These are phyloP conservation scores for Sturnira hondurensis DNA, from an alignment of 2,113 vertebrate species.

Conservation along the genomic window DNA sequence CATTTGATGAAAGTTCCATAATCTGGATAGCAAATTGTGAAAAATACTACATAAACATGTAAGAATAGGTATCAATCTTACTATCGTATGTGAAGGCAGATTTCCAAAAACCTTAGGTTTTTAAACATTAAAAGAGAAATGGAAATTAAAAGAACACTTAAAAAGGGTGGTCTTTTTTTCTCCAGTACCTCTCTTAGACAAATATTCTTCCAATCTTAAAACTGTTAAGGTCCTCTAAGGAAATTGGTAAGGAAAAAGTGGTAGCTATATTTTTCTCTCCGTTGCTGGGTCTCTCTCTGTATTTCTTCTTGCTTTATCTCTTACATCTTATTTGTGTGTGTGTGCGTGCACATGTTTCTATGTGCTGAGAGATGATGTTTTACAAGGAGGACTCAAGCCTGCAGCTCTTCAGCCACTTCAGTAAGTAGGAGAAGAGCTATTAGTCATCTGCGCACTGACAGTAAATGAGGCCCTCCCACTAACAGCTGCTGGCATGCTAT, in stretches of 20 bases:
- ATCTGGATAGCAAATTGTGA: not conserved
- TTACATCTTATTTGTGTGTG: not conserved
- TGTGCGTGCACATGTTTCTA: accelerated
- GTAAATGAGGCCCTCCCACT: not conserved
- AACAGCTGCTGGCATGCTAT: not conserved
- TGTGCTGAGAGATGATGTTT: not conserved
- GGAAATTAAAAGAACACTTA: not conserved
- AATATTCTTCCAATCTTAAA: not conserved
- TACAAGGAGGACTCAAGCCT: not conserved
- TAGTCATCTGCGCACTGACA: not conserved
- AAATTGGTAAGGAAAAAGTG: not conserved
- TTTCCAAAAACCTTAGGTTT: not conserved
- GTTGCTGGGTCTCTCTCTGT: not conserved
- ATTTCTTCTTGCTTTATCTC: not conserved
- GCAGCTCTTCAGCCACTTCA: not conserved
- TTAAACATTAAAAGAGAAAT: not conserved
- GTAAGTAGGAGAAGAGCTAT: not conserved
- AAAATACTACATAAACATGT: not conserved
- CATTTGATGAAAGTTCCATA: not conserved
- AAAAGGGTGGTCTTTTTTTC: not conserved
- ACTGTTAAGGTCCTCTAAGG: not conserved
- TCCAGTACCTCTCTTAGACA: not conserved
- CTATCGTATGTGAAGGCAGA: not conserved
- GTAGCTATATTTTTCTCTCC: not conserved
- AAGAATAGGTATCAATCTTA: not conserved